Percentiles rank a stretch among this genome's conserved stretches.
phyloP scores from a whole-genome alignment of 2,888 invertebrate genomes.

The Halictus quadricinctus region DNA sequence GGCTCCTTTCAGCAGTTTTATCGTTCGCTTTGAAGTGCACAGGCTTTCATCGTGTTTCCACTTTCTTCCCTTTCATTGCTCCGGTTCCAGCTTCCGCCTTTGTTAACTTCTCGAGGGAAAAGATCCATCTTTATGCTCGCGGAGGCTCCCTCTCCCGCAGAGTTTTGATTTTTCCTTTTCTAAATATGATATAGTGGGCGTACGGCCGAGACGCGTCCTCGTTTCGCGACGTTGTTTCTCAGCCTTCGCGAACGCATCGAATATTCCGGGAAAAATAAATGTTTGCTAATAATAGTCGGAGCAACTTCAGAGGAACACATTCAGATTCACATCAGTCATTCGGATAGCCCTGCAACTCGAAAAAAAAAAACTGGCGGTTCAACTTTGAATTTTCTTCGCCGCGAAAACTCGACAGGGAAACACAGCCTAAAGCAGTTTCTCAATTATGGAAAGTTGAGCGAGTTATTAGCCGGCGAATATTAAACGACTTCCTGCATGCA shows the following conservation, averaged over 20 bases:
- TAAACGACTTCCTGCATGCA: neutral
- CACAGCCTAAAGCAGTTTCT: conserved; percentile 9
- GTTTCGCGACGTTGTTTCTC: neutral
- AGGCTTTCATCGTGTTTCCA: conserved; percentile 30
- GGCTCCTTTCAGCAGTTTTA: conserved; percentile 46
- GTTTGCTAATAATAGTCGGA: neutral
- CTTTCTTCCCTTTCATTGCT: conserved; percentile 33
- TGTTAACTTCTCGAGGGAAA: conserved; percentile 27
- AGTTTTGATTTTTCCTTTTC: conserved; percentile 26
- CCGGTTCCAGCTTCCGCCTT: conserved; percentile 16
- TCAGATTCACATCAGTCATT: neutral
- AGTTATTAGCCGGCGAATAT: conserved; percentile 21
- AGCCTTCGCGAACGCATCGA: neutral
- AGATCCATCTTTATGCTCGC: conserved; percentile 19
- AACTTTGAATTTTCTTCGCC: neutral
- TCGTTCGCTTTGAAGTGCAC: conserved; percentile 41
- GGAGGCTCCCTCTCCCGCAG: conserved; percentile 9
- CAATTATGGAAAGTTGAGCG: conserved; percentile 15
- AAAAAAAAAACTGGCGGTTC: neutral
- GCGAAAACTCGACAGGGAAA: neutral
- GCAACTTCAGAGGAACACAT: neutral
- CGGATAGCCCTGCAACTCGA: neutral
- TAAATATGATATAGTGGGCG: conserved; percentile 7
- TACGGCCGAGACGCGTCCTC: neutral
- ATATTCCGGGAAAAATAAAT: no score